A percentile compares a stretch with the other conserved stretches of the same genome.
Evolutionary conservation across 2,797 vertebrate species (phyloP).

Genomic region (Poecilia gillii): DNA sequence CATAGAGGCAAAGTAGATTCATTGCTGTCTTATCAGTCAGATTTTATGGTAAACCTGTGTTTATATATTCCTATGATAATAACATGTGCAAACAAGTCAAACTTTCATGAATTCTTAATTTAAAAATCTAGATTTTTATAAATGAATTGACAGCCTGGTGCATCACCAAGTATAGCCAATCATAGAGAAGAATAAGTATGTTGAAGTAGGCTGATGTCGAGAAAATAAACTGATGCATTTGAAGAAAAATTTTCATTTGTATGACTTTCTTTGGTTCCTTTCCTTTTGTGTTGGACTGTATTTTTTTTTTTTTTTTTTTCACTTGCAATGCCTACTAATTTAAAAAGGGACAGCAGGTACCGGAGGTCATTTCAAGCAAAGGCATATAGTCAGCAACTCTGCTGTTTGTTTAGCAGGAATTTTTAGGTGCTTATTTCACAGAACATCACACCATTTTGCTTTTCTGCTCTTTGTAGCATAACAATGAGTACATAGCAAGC

Average conservation of each 20-base stretch:
- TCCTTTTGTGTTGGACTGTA: background rate
- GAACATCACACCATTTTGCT: background rate
- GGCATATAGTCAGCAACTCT: background rate
- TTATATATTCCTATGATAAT: background rate
- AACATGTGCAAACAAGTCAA: background rate
- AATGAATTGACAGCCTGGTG: background rate
- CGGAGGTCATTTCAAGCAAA: background rate
- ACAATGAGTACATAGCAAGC: background rate
- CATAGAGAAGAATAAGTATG: background rate
- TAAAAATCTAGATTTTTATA: background rate
- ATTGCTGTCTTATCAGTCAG: conserved; percentile 1
- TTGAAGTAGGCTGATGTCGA: background rate
- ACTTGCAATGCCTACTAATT: background rate
- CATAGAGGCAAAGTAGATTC: background rate
- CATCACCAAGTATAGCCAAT: background rate
- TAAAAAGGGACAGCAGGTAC: background rate
- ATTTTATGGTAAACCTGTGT: background rate
- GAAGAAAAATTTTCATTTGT: background rate
- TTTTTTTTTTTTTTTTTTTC: background rate
- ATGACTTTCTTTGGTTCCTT: background rate
- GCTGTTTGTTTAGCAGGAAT: background rate
- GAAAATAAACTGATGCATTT: background rate
- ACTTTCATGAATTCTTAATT: background rate
- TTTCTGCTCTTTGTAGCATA: background rate
- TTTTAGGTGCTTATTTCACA: background rate